phyloP scores from a whole-genome alignment of 2,888 invertebrate genomes.

The Cephus runcator region DNA sequence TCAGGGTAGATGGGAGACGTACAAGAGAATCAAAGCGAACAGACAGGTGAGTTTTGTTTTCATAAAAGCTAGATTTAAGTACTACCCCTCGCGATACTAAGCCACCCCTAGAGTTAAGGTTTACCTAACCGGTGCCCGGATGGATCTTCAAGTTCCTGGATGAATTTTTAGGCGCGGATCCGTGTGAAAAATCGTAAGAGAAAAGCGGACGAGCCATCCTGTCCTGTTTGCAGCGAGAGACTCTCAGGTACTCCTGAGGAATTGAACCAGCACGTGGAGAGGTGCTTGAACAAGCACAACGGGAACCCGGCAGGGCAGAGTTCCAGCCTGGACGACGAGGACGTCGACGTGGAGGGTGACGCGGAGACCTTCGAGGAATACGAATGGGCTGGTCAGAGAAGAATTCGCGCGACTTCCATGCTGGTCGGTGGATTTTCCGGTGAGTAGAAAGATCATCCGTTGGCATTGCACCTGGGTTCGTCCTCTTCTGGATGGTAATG shows the following conservation, averaged over 20 bases:
- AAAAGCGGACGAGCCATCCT: slow-evolving; percentile 74
- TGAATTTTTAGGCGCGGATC: slow-evolving; percentile 57
- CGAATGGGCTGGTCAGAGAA: slow-evolving; percentile 91
- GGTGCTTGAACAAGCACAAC: slow-evolving; percentile 72
- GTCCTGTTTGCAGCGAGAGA: slow-evolving; percentile 85
- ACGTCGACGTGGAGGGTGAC: slow-evolving; percentile 83
- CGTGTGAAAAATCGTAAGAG: slow-evolving; percentile 75
- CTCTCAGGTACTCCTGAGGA: slow-evolving; percentile 73
- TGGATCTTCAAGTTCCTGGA: not conserved
- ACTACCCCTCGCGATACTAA: not conserved
- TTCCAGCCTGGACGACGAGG: slow-evolving; percentile 76
- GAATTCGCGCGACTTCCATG: slow-evolving; percentile 79
- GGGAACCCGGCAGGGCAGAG: slow-evolving; percentile 78
- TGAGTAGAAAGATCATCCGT: slow-evolving; percentile 30
- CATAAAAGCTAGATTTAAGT: not conserved
- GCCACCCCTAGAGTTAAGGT: no score
- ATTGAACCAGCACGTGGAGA: slow-evolving; percentile 78
- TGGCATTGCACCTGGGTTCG: not conserved
- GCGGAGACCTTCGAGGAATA: slow-evolving; percentile 81
- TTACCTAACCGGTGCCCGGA: not conserved
- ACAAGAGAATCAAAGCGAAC: slow-evolving; percentile 78
- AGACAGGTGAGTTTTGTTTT: slow-evolving; percentile 72
- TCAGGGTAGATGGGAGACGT: slow-evolving; percentile 78
- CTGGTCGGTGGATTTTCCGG: slow-evolving; percentile 75
- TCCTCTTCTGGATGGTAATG: slow-evolving; percentile 8